Conservation (phyloP, 2,888 invertebrate genomes). For the Apantesis nais region DNA sequence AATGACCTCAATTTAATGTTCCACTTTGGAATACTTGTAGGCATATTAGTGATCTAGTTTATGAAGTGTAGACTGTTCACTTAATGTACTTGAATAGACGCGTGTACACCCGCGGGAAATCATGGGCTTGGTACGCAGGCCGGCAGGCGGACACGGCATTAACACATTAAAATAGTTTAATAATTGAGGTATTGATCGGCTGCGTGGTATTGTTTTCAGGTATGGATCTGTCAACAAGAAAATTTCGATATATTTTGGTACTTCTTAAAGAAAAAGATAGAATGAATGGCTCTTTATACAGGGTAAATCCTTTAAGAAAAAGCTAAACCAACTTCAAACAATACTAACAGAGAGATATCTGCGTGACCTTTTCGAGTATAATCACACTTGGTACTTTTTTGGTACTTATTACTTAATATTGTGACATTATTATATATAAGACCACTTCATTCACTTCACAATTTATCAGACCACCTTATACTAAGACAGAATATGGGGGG, state of each 20-base stretch:
- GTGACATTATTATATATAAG: no score
- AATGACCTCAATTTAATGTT: not conserved
- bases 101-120: conserved; percentile 19
- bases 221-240: not conserved
- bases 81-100: conserved; percentile 15
- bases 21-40: conserved; percentile 4
- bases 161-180: conserved; percentile 26
- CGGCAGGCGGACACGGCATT: conserved; percentile 18
- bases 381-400: no score
- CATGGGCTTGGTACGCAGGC: conserved; percentile 6
- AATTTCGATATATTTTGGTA: not conserved
- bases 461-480: no score
- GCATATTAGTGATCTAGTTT: conserved; percentile 9
- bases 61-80: conserved; percentile 4
- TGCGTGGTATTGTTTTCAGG: not conserved
- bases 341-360: no score
- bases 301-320: no score
- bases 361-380: no score
- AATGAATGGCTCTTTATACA: no score
- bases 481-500: no score
- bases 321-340: no score
- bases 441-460: no score
- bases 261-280: not conserved
- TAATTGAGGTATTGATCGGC: conserved; percentile 22
- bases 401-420: no score